Evolutionary conservation across 2,888 invertebrate species (phyloP), one percentile per base, ranked within the genome.

Genomic region (Heteropelma amictum): DNA sequence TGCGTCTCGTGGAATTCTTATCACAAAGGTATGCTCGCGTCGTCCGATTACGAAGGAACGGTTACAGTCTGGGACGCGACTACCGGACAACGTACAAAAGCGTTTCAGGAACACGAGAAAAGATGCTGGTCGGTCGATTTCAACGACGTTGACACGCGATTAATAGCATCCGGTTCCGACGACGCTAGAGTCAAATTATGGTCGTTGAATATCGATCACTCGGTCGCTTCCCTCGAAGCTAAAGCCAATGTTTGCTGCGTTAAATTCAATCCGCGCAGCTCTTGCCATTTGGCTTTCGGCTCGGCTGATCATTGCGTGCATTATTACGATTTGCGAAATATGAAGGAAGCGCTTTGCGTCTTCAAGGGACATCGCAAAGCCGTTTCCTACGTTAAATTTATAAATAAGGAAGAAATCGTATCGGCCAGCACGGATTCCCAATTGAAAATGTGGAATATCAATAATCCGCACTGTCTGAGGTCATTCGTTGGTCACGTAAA

Each of bases 221-320:
- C 95, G 0, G 94, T 97, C 10, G 95, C 96, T 7, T 96, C 95
- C 4, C 90, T 98, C 12, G 97, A 98, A 89, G 97, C 97, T 0
- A 95, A 96, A 89, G 97, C 97, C 74, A 98, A 98, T 90, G 97
- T 98, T 58, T 98, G 98, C 89, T 98, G 97, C 90, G 98, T 98
- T 12, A 95, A 97, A 87, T 96, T 96, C 88, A 96, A 95, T 88
- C 96, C 96, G 0, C 91, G 92, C 75, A 96, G 95, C 77, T 94
- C 96, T 0, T 95, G 95, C 87, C 96, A 97, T 87, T 91, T 98
- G 72, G 97, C 97, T 1, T 98, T 97, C 90, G 98, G 98, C 10
- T 97, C 97, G n/a, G 98, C 98, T 21, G 98, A 98, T 90, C 98
- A 98, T 89, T 97, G 96, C 90, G 97, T 98, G 61, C 97, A 98